Evolutionary conservation across 2,888 invertebrate genomes (phyloP).

Genomic region (Drosophila yooni): DNA sequence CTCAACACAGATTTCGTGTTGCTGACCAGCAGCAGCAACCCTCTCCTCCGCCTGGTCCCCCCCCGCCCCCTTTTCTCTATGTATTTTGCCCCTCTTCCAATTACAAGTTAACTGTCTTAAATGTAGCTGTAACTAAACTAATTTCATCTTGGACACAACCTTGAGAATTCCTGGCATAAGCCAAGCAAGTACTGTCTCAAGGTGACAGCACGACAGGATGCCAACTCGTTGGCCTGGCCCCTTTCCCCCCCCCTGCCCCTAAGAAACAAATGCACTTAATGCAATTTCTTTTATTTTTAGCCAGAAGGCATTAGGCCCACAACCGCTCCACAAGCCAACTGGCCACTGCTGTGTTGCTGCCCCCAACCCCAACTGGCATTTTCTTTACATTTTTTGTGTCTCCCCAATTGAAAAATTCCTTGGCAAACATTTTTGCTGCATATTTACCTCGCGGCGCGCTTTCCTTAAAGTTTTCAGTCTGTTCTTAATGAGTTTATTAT

Average conservation of each 20-base stretch:
- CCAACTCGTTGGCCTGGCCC: constrained; percentile 4
- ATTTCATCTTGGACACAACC: constrained; percentile 50
- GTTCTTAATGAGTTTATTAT: constrained; percentile 19
- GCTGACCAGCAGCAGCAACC: not conserved
- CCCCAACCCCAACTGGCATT: not conserved
- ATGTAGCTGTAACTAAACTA: constrained; percentile 47
- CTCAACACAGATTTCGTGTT: constrained; percentile 17
- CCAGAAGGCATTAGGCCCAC: constrained; percentile 20
- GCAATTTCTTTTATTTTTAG: constrained; percentile 56
- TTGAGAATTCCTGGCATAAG: constrained; percentile 40
- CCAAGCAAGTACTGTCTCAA: constrained; percentile 31
- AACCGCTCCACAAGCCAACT: not conserved
- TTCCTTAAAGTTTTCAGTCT: constrained; percentile 12
- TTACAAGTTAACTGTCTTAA: constrained; percentile 31
- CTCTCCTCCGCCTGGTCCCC: no score
- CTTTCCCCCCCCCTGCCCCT: not conserved
- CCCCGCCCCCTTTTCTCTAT: not conserved
- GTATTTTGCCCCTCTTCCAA: constrained; percentile 2
- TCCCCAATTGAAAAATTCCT: constrained; percentile 22
- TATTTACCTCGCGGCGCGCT: constrained; percentile 15
- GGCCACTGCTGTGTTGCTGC: not conserved
- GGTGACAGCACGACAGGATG: constrained; percentile 45
- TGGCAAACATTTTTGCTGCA: constrained; percentile 17
- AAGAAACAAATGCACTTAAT: constrained; percentile 56
- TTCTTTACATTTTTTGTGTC: constrained; percentile 26